A percentile compares a stretch with the other conserved stretches of the same genome.
Evolutionary conservation across 2,113 vertebrate genomes (phyloP).

Genomic region (Phodopus roborovskii): DNA sequence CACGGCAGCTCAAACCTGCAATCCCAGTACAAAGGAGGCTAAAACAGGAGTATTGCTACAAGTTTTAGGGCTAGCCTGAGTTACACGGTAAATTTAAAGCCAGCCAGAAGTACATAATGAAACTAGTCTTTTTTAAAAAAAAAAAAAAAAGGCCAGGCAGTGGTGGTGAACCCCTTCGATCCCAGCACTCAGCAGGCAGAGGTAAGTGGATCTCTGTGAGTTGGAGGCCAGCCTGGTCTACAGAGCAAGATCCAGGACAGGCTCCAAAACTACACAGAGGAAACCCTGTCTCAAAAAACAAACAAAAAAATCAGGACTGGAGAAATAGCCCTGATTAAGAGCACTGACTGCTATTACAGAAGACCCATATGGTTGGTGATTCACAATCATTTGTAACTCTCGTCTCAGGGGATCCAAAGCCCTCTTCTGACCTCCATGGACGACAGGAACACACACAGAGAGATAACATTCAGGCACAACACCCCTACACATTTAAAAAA

Average conservation of each 20-base stretch:
- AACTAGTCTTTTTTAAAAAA: neutral
- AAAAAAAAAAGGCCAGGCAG: too few relatives aligned
- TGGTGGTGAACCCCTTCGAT: too few relatives aligned
- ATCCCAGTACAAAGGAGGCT: neutral
- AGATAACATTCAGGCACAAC: neutral
- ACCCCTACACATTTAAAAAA: neutral
- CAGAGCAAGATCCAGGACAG: too few relatives aligned
- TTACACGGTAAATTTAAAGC: neutral
- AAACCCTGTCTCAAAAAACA: neutral
- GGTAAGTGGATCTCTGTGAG: too few relatives aligned
- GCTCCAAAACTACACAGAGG: neutral
- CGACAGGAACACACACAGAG: neutral
- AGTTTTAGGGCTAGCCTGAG: neutral
- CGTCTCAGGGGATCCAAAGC: neutral
- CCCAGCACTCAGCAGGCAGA: too few relatives aligned
- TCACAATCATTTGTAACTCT: neutral
- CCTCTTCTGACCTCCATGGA: neutral
- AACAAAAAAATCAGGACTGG: neutral
- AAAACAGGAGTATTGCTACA: neutral
- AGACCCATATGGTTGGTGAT: neutral
- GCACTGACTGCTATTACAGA: neutral
- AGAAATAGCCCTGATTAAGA: neutral
- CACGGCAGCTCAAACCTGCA: neutral
- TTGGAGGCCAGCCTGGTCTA: too few relatives aligned
- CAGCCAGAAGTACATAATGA: neutral